Evolutionary conservation across 2,888 invertebrate species (phyloP).

Genomic region (Drosophila anceps): DNA sequence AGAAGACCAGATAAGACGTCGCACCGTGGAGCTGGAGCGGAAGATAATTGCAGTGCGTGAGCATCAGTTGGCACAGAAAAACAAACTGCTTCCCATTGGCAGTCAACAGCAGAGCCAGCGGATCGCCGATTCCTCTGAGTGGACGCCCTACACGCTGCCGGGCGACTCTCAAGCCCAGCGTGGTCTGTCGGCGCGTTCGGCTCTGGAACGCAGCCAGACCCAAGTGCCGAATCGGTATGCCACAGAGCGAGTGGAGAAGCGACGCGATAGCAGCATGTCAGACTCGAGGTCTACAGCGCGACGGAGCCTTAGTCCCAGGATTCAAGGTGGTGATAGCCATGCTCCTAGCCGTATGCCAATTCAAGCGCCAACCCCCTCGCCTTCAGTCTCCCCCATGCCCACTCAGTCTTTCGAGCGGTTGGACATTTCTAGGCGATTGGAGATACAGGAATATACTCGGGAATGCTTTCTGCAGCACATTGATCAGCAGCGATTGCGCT

Average conservation of each 20-base stretch:
- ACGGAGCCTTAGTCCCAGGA: not conserved
- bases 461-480: slow-evolving; percentile 13
- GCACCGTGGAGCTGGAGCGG: not conserved
- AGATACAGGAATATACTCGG: not conserved
- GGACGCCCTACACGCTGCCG: not conserved
- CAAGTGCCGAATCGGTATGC: no score
- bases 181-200: not conserved
- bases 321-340: not conserved
- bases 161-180: rapidly evolving
- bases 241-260: not conserved
- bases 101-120: not conserved
- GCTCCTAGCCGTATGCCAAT: no score
- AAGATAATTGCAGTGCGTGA: not conserved
- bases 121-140: no score
- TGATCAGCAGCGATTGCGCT: slow-evolving; percentile 1
- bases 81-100: not conserved
- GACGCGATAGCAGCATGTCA: not conserved
- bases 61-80: not conserved
- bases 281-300: not conserved
- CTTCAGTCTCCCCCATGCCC: not conserved
- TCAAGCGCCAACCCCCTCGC: not conserved
- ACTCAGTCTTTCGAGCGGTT: not conserved
- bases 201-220: not conserved
- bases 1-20: not conserved
- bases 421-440: not conserved